Evolutionary conservation across 2,797 vertebrate genomes (phyloP).

Genomic region (Champsocephalus esox): DNA sequence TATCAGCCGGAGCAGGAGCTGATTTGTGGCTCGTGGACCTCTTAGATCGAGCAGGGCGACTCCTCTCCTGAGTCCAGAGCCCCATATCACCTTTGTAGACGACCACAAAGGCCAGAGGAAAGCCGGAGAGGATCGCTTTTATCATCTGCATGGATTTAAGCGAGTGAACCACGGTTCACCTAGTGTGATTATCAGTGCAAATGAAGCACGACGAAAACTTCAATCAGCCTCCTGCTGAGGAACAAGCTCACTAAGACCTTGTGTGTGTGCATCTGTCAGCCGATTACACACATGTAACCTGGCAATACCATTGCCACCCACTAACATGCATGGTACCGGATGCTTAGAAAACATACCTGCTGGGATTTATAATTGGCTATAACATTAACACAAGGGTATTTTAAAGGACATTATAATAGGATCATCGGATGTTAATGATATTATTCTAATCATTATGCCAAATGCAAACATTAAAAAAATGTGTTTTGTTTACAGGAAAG

Average conservation of each 20-base stretch:
- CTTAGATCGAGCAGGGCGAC: conserved; percentile 51
- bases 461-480: neutral
- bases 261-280: conserved; percentile 58
- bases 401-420: conserved; percentile 33
- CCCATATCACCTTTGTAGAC: conserved; percentile 52
- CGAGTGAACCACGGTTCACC: conserved; percentile 65
- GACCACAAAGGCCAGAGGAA: conserved; percentile 53
- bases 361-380: conserved; percentile 29
- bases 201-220: conserved; percentile 78
- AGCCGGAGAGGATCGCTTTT: conserved; percentile 61
- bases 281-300: conserved; percentile 66
- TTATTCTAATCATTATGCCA: neutral
- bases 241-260: conserved; percentile 61
- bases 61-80: conserved; percentile 56
- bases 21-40: conserved; percentile 72
- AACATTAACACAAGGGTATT: conserved; percentile 44
- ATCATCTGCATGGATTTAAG: conserved; percentile 70
- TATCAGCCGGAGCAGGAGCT: conserved; percentile 62
- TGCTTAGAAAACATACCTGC: conserved; percentile 30
- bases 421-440: conserved; percentile 21
- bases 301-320: conserved; percentile 66
- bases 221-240: conserved; percentile 72
- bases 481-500: neutral
- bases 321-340: conserved; percentile 27
- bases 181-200: conserved; percentile 78